Evolutionary conservation across 2,888 invertebrate species (phyloP).

Genomic region (Mechanitis messenoides): DNA sequence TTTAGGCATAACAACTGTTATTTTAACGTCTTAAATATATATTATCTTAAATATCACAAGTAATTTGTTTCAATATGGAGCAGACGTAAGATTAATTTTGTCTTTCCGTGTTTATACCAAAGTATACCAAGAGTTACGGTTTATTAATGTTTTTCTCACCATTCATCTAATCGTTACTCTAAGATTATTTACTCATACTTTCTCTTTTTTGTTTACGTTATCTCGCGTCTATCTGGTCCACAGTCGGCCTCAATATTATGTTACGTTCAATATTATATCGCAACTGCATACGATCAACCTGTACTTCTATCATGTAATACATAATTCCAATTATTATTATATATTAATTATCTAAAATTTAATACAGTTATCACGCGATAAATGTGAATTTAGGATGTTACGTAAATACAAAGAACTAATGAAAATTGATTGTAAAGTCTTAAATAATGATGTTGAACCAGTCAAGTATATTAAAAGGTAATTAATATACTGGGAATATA

Average conservation of each 20-base stretch:
- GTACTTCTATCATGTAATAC: conserved; percentile 24
- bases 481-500: conserved; percentile 14
- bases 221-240: conserved; percentile 7
- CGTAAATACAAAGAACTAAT: no score
- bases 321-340: no score
- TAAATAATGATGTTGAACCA: no score
- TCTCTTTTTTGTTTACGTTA: conserved; percentile 3
- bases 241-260: conserved; percentile 15
- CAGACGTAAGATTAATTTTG: neutral
- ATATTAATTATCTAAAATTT: no score
- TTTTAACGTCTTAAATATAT: no score
- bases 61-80: no score
- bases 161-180: neutral
- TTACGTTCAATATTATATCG: conserved; percentile 17
- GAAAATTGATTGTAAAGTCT: no score
- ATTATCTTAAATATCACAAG: no score
- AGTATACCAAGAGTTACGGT: neutral
- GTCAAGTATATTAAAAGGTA: neutral
- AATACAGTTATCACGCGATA: no score
- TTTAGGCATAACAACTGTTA: no score
- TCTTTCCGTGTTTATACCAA: neutral
- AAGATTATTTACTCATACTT: conserved; percentile 1
- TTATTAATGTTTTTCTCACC: neutral
- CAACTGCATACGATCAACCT: conserved; percentile 14
- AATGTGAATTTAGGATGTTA: no score